Conservation (phyloP, 2,113 vertebrate species). For the Donacobius atricapilla region DNA sequence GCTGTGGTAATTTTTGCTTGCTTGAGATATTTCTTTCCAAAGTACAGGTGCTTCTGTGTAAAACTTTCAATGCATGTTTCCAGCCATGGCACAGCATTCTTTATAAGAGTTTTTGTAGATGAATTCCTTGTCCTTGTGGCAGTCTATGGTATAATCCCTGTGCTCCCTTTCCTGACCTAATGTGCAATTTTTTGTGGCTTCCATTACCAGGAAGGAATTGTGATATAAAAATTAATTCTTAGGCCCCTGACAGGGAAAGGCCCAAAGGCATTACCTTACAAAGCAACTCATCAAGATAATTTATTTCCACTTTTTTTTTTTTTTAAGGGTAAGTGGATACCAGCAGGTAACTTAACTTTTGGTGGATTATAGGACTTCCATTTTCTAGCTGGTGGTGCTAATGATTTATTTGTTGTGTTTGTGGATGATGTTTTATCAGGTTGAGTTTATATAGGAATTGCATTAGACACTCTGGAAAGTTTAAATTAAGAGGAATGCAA, state of each 20-base stretch:
- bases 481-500: neutral
- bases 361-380: neutral
- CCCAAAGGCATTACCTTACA: neutral
- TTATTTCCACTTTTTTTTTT: neutral
- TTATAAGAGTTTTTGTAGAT: neutral
- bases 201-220: neutral
- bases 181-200: neutral
- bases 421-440: neutral
- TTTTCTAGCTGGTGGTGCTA: neutral
- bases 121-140: neutral
- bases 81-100: neutral
- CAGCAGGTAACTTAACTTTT: neutral
- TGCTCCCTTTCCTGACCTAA: neutral
- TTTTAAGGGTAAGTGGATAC: neutral
- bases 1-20: neutral
- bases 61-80: neutral
- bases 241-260: neutral
- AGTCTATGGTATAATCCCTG: neutral
- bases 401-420: neutral
- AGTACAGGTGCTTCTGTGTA: neutral
- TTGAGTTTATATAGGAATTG: neutral
- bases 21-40: neutral
- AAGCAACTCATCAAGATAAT: neutral
- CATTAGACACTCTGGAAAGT: neutral
- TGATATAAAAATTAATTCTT: slow-evolving; percentile 10